Evolutionary conservation across 2,113 vertebrate genomes (phyloP), one percentile per base, ranked within the genome.

Genomic region (Rafetus swinhoei): DNA sequence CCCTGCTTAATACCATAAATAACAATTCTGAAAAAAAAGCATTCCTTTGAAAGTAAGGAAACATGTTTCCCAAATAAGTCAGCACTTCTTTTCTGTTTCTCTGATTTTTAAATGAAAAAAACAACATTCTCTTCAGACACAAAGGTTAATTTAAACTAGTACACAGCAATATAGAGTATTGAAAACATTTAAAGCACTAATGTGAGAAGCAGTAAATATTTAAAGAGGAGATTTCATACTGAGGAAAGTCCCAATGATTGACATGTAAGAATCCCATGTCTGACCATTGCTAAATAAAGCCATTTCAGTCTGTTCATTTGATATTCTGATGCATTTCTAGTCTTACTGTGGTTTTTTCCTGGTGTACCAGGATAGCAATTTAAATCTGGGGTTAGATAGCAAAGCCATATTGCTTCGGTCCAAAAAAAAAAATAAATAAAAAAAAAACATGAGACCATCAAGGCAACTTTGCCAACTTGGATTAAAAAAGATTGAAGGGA

Each of bases 131-230:
- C 65, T 72, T 52, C 39, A 59, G 54, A 82, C 14, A 27, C 54
- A 82, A 88, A 88, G 80, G 54, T 82, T 88, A 82, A 88, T 88
- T 82, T 82, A 54, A 27, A 53, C 65, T 88, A 55, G 29, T 88
- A 27, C 53, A 39, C 80, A 88, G n/a, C 39, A 82, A 76, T 74
- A 29, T 74, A 80, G 65, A 82, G 50, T 82, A 50, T 52, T 82
- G 54, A 62, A 62, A 45, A 81, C 82, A 82, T 82, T 88, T 74
- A 76, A 82, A 88, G 29, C 10, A 9, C 79, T 82, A 82, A 29
- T 35, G 62, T 52, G 87, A 59, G 55, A 72, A 72, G 39, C 29
- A 76, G 80, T 88, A 88, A 82, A 82, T 74, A 88, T 82, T 57
- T 76, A 82, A 88, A 76, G 54, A 76, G 11, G 53, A 29, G 35